Conservation (phyloP, 1,140 invertebrate genomes). For the Bombus pascuorum region DNA sequence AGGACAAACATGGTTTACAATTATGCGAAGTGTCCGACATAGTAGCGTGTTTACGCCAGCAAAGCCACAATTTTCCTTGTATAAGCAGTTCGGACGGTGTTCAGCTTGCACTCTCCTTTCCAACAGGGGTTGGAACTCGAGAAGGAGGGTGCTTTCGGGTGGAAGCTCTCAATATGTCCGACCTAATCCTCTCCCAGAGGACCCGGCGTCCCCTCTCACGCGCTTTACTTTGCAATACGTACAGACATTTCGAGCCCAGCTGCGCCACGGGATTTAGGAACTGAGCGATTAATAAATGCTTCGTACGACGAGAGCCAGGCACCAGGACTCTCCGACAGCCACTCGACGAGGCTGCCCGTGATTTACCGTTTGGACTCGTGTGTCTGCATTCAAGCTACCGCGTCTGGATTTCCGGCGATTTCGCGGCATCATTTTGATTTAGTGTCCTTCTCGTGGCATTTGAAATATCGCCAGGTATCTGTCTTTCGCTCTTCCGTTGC, state of each 20-base stretch:
- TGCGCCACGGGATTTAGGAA: slow-evolving; percentile 71
- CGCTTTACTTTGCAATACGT: slow-evolving; percentile 71
- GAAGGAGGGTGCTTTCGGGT: slow-evolving; percentile 70
- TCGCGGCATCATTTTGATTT: slow-evolving; percentile 67
- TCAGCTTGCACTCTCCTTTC: slow-evolving; percentile 31
- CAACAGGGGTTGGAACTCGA: slow-evolving; percentile 9
- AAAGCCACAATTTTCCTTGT: slow-evolving; percentile 53
- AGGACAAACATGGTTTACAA: slow-evolving; percentile 27
- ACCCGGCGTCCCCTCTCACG: slow-evolving; percentile 49
- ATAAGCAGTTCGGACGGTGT: slow-evolving; percentile 36
- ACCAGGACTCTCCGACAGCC: slow-evolving; percentile 69
- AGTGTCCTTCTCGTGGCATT: slow-evolving; percentile 40
- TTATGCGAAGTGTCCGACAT: slow-evolving; percentile 42
- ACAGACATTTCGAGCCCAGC: slow-evolving; percentile 71
- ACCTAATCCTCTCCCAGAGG: slow-evolving; percentile 75
- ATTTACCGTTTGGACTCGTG: slow-evolving; percentile 66
- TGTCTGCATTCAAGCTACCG: slow-evolving; percentile 66
- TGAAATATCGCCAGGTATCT: slow-evolving; percentile 62
- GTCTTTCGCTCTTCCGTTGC: slow-evolving; percentile 39
- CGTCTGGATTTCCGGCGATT: slow-evolving; percentile 66
- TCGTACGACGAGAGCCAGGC: slow-evolving; percentile 62
- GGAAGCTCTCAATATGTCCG: slow-evolving; percentile 78
- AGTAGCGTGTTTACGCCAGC: slow-evolving; percentile 32
- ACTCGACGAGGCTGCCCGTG: slow-evolving; percentile 67
- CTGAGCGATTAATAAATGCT: slow-evolving; percentile 73